Evolutionary conservation across 2,888 invertebrate genomes (phyloP), one percentile per base, ranked within the genome.

Genomic region (Psylliodes chrysocephalus): DNA sequence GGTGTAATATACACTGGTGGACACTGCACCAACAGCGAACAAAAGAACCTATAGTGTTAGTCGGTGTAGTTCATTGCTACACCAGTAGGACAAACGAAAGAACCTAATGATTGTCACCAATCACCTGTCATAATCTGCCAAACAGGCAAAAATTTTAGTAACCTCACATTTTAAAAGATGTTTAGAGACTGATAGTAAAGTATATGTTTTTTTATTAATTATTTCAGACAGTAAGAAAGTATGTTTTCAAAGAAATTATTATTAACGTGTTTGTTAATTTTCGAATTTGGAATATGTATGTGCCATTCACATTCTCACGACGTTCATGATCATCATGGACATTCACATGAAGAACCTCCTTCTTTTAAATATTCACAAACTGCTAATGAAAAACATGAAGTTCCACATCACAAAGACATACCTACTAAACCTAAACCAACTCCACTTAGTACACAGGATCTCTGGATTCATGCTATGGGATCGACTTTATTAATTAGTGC

Each of bases 401-500:
- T 68, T 71, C 14, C 60, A 73, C 56, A 33, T 25, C 33, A 47
- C 12, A 28, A 57, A n/a, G 68, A 67, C 5, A 71, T 71, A 5
- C 78, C 81, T 70, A 73, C 73, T 5, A 84, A 66, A 46, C 64
- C 64, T 25, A 57, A 66, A 60, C 42, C 53, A 28, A 64, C 49
- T 65, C 47, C 62, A 60, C 75, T 65, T 63, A 71, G 64, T 40
- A 72, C 68, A 1, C 73, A 73, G 44, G 78, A 80, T 56, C 70
- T 91, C 25, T 96, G 95, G 90, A 73, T 91, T 19, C 89, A 92
- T 82, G 96, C 97, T 0, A 86, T 97, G 77, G 89, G 90, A 19
- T 94, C 98, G 1, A 99, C 99, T 0, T 81, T 97, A 6, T 85
- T 98, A 60, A 98, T 99, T 78, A 98, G 98, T 80, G 90, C 94